phyloP scores from a whole-genome alignment of 2,888 invertebrate genomes.

The Scaeva pyrastri region DNA sequence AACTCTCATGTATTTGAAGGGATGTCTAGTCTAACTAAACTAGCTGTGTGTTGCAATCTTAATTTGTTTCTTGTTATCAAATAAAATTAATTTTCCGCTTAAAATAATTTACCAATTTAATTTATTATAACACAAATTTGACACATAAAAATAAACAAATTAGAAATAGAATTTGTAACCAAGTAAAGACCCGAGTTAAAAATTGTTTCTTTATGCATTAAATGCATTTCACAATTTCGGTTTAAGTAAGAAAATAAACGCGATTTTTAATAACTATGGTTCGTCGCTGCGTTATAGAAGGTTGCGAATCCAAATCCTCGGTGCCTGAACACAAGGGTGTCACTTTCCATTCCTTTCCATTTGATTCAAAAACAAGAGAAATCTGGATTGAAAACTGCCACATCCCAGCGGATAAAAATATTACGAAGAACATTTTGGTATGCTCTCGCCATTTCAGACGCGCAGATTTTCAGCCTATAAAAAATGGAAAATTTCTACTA shows the following conservation, averaged over 20 bases:
- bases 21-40: constrained; percentile 35
- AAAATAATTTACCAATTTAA: not conserved
- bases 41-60: constrained; percentile 29
- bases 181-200: not conserved
- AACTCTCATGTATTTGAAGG: not conserved
- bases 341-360: constrained; percentile 91
- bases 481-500: constrained; percentile 88
- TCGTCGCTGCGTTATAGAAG: constrained; percentile 82
- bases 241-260: not conserved
- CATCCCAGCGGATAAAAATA: constrained; percentile 85
- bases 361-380: constrained; percentile 86
- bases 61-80: constrained; percentile 16
- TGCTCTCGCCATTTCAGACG: constrained; percentile 91
- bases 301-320: constrained; percentile 82
- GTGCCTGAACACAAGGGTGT: constrained; percentile 86
- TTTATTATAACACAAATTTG: not conserved
- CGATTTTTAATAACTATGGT: constrained; percentile 79
- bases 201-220: not conserved
- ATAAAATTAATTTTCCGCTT: not conserved
- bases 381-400: constrained; percentile 88
- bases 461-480: constrained; percentile 89
- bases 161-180: not conserved
- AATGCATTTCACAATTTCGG: constrained; percentile 46
- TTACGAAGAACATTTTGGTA: constrained; percentile 87
- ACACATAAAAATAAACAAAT: not conserved